Base-by-base conservation (phyloP, 2,797 vertebrate species). In the Rhincodon typus region DNA sequence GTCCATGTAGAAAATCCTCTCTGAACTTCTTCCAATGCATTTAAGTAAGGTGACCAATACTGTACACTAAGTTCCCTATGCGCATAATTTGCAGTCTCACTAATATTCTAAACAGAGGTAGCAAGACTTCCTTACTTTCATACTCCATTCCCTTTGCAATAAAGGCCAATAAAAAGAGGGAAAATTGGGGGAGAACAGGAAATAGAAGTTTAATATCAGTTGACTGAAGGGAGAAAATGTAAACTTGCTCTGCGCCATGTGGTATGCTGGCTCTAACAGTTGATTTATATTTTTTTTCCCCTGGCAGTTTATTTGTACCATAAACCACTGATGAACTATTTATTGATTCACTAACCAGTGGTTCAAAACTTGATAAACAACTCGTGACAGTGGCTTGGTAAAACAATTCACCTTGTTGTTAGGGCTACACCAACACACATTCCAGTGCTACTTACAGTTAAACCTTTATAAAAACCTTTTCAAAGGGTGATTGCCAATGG, bases 351-450 rank as follows among this genome's bases (percentile, higher is more conserved):
- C n/a, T 38, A 93, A 69, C 62, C 90, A 69, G 90, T 93, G 90
- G 90, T 91, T 91, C 8, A n/a, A 69, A 93, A 93, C 90, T 93
- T 23, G 90, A 93, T 93, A 93, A 93, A 93, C 90, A 93, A 93
- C 90, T 93, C 90, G 66, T 93, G 90, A 93, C 6, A 23, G 62
- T 93, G 62, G 34, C 66, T 93, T 93, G 90, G 62, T n/a, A 93
- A 69, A 93, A 93, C 66, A 93, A 93, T 93, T 66, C n/a, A 93
- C 66, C 90, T 93, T 93, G 90, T 69, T 69, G 66, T 69, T 69
- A 69, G 62, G 90, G n/a, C 66, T 67, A 42, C 90, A 93, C 38
- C 90, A 93, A 93, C 90, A 69, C 38, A 17, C 90, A 93, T 93
- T 93, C 90, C 90, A 93, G 25, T 69, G 66, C 90, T 93, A 93